Base-by-base conservation (phyloP, 2,888 invertebrate genomes). In the Microplitis deprimator region DNA sequence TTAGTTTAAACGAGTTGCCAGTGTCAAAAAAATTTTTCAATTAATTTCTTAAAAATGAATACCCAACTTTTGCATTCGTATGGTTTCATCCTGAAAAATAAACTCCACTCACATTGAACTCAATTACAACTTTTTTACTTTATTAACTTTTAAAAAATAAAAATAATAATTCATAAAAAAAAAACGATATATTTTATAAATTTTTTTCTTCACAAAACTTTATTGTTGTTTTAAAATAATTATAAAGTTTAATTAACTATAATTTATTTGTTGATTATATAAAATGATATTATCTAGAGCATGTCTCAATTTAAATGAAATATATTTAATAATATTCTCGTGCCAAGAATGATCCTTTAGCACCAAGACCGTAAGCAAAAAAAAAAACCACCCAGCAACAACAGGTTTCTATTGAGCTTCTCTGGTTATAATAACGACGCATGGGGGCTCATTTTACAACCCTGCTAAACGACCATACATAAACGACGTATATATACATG, bases 361-460 rank as follows among this genome's bases (percentile, higher is more conserved):
- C 59, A 74, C n/a, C 67, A 67, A 62, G 17, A 60, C 60, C 41
- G 68, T 70, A 72, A 80, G 79, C 73, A 65, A 70, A 67, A 79
- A 64, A 60, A 62, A 17, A 59, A 62, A 17, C 65, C 73, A 62
- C 72, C 41, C 64, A 65, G 38, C 69, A 81, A 76, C 77, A 79
- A 81, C 83, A 83, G 83, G 84, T 84, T 82, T 81, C 76, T 74
- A 70, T 76, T 73, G 72, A 69, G 68, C 29, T 65, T 38, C 76
- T 68, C 70, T 65, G 29, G 29, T 79, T 82, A 77, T 77, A 73
- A 80, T 72, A 77, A 73, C 81, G 70, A 78, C 76, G 79, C 80
- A 80, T 80, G 79, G 79, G 79, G 79, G 77, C 69, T 77, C 73
- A 70, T 70, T 77, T 73, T 74, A 74, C 77, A 77, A 70, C 69